Evolutionary conservation across 2,113 vertebrate species (phyloP), one percentile per base, ranked within the genome.

Genomic region (Tetrao urogallus): DNA sequence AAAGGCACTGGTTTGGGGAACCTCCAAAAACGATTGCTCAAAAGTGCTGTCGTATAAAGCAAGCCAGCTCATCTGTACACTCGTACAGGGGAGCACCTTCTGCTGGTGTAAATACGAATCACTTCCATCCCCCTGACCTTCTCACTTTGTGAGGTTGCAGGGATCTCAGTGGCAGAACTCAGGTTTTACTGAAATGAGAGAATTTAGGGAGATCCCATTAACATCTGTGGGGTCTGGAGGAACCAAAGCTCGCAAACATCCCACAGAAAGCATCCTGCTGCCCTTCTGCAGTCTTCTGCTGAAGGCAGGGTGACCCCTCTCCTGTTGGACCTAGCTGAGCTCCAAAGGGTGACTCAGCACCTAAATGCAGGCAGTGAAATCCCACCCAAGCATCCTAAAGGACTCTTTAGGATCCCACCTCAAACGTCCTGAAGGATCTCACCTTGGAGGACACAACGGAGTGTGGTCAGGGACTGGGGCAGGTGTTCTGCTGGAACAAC

Each of bases 111-210:
- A 38, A 10, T 0, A 0, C n/a, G 34, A 69, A 69, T 66, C 2
- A 0, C 5, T 58, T 21, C 70, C 34, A 21, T 7, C 32, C 38
- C 73, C 47, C 6, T 18, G 10, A 0, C 32, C 22, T 58, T 47
- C 38, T 42, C 70, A 45, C 24, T 1, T 18, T 1, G 2, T 5
- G 24, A 32, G 48, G 22, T 21, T 52, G 47, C 38, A 7, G 7
- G 82, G 71, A 61, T 42, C 54, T 65, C 52, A 2, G 57, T 8
- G 70, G 20, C 20, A n/a, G 38, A 45, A 18, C 45, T 67, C 10
- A 3, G 5, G 20, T 45, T 52, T 73, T 27, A 13, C 47, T 15
- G 36, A 60, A 64, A 66, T 13, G 34, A 13, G 52, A 5, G 57
- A 21, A 42, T 67, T 30, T 2, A 30, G 38, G 36, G 85, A 64